A percentile compares a stretch with the other conserved stretches of the same genome.
These are phyloP conservation scores for Hemitrygon akajei DNA, from an alignment of 2,797 vertebrate genomes.

Conservation along the genomic window DNA sequence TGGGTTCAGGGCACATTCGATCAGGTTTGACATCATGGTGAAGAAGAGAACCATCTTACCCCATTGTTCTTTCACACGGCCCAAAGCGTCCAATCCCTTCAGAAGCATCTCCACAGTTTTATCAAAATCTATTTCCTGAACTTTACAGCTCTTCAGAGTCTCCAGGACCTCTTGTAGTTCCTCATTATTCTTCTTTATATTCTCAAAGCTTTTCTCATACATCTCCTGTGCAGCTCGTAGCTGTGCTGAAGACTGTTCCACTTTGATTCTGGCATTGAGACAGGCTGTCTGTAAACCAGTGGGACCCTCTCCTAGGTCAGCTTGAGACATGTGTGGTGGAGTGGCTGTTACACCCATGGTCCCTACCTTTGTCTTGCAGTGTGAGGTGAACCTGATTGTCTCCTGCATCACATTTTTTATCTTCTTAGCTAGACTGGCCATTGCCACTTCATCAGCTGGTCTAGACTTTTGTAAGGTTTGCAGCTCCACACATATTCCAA, in stretches of 20 bases:
- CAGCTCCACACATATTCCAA: conserved; percentile 40
- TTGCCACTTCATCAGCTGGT: not conserved
- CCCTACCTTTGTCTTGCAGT: not conserved
- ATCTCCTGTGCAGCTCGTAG: not conserved
- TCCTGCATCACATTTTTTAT: not conserved
- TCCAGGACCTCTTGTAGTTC: not conserved
- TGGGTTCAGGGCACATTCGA: not conserved
- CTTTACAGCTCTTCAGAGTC: not conserved
- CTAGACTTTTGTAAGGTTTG: conserved; percentile 37
- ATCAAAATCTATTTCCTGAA: conserved; percentile 7
- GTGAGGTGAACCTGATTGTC: not conserved
- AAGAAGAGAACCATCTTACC: conserved; percentile 44
- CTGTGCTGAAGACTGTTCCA: not conserved
- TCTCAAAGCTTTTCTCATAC: not conserved
- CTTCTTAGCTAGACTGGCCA: not conserved
- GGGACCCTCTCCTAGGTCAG: not conserved
- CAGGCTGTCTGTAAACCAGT: not conserved
- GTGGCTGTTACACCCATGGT: not conserved
- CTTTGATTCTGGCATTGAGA: conserved; percentile 8
- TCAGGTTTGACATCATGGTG: conserved; percentile 42
- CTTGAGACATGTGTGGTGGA: conserved; percentile 12
- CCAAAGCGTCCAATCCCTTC: conserved; percentile 42
- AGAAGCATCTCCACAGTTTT: not conserved
- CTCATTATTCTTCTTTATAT: conserved; percentile 3
- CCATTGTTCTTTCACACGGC: conserved; percentile 42